Conservation (phyloP, 2,797 vertebrate species). For the Phylloscopus collybita region DNA sequence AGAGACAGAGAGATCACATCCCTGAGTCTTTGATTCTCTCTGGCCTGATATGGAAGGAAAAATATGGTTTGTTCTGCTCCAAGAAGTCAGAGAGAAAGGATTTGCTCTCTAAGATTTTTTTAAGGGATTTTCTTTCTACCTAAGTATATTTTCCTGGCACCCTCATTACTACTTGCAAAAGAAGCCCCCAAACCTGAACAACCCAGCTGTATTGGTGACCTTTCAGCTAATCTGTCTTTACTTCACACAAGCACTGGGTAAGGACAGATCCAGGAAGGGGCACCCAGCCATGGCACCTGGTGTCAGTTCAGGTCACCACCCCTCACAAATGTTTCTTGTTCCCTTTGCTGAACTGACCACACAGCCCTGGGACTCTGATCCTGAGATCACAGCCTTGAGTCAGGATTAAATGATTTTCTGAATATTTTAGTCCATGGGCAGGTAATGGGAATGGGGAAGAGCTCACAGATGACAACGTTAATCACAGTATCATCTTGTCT, state of each 20-base stretch:
- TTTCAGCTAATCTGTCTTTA: not conserved
- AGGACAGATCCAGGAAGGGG: not conserved
- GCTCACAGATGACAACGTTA: not conserved
- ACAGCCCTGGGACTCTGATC: not conserved
- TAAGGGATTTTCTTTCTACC: not conserved
- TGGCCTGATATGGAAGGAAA: not conserved
- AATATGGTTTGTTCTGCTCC: not conserved
- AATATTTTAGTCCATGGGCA: not conserved
- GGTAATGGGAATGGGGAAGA: not conserved
- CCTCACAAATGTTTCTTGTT: not conserved
- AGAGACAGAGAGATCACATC: not conserved
- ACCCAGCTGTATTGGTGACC: not conserved
- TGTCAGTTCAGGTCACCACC: not conserved
- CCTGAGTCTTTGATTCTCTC: not conserved
- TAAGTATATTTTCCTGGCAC: not conserved
- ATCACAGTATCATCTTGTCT: not conserved
- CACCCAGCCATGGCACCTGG: fast-evolving
- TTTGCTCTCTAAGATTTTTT: not conserved
- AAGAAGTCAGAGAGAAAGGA: not conserved
- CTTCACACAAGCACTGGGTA: not conserved
- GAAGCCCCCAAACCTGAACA: too few relatives aligned
- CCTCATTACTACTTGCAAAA: not conserved
- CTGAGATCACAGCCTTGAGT: not conserved
- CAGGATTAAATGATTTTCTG: not conserved
- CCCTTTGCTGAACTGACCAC: not conserved